Percentiles rank a stretch among this genome's conserved stretches.
phyloP scores from a whole-genome alignment of 1,140 invertebrate genomes.

The Leptopilina boulardi region DNA sequence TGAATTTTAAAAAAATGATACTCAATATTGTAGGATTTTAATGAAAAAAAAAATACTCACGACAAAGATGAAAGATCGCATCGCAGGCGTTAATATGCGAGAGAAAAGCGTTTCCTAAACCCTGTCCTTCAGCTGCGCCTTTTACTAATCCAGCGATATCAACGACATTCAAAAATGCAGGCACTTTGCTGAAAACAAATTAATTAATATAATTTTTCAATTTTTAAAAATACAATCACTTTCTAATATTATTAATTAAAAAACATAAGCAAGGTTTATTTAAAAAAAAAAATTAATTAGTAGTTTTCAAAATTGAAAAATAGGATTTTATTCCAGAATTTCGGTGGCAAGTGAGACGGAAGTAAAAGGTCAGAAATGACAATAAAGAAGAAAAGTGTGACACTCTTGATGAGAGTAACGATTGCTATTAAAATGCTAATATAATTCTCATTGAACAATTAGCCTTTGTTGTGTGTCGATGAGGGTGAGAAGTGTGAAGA shows the following conservation, averaged over 20 bases:
- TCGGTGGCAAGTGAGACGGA: not conserved
- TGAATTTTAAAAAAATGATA: no score
- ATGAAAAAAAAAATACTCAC: conserved; percentile 81
- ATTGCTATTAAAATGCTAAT: conserved; percentile 71
- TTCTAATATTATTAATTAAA: not conserved
- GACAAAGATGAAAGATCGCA: conserved; percentile 97
- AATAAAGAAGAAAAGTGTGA: conserved; percentile 48
- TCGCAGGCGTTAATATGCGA: conserved; percentile 99
- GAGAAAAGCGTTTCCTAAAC: conserved; percentile 98
- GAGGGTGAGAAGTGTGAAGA: conserved; percentile 39
- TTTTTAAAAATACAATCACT: no score
- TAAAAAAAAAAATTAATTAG: no score
- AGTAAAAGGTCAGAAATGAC: not conserved
- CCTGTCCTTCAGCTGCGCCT: conserved; percentile 98
- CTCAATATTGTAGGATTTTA: no score
- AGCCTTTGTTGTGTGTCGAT: conserved; percentile 68
- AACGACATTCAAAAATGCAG: conserved; percentile 97
- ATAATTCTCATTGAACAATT: conserved; percentile 70
- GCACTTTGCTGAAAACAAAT: conserved; percentile 89
- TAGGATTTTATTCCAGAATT: not conserved
- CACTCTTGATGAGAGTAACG: conserved; percentile 50
- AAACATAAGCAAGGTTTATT: not conserved
- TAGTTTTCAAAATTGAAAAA: no score
- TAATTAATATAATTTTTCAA: not conserved
- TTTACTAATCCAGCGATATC: conserved; percentile 99